A percentile compares a stretch with the other conserved stretches of the same genome.
These are phyloP conservation scores for Sebastiscus albofasciatus DNA, from an alignment of 2,797 vertebrate genomes.

Conservation along the genomic window DNA sequence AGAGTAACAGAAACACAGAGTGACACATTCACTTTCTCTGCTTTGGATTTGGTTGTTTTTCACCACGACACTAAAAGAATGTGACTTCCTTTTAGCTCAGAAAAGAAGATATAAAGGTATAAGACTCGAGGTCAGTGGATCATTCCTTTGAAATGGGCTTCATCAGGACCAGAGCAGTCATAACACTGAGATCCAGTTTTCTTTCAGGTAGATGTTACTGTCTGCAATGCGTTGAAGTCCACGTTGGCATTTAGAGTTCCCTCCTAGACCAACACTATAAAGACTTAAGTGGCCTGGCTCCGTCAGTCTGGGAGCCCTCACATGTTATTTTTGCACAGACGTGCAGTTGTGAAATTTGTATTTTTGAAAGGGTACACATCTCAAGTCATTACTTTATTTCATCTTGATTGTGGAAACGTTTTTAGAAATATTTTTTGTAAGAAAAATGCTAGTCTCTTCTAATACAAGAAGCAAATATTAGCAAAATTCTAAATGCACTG, in stretches of 20 bases:
- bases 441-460: neutral
- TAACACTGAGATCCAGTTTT: neutral
- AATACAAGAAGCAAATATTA: neutral
- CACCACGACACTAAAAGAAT: neutral
- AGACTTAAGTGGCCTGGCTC: neutral
- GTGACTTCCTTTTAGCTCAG: neutral
- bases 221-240: neutral
- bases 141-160: neutral
- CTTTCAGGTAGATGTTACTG: neutral
- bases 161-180: neutral
- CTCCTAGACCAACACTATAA: neutral
- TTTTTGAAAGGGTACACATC: neutral
- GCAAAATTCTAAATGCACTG: neutral
- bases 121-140: neutral
- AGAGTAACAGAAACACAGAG: neutral
- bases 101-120: neutral
- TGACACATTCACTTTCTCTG: slow-evolving; percentile 7
- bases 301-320: neutral
- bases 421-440: neutral
- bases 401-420: neutral
- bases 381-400: neutral
- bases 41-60: neutral
- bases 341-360: neutral
- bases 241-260: neutral
- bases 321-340: neutral